Evolutionary conservation across 1,140 invertebrate genomes (phyloP).

Genomic region (Leptopilina clavipes): DNA sequence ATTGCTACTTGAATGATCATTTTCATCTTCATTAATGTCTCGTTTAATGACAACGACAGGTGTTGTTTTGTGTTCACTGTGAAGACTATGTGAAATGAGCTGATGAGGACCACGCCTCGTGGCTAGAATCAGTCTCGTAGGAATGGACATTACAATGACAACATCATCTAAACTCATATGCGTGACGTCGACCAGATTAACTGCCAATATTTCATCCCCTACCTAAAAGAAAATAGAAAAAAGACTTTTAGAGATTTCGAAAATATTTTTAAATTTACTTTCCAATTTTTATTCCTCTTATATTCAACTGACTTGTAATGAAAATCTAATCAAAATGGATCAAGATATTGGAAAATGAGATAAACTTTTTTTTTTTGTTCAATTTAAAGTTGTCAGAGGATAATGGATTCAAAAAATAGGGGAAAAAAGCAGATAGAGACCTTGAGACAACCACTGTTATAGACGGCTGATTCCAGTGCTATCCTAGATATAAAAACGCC

Average conservation of each 20-base stretch:
- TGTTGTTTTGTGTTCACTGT: constrained; percentile 88
- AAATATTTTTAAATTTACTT: not conserved
- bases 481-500: constrained; percentile 99
- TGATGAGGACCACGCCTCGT: constrained; percentile 85
- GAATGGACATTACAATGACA: constrained; percentile 99
- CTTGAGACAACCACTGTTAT: constrained; percentile 95
- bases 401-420: constrained; percentile 8
- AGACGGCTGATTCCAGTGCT: constrained; percentile 96
- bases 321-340: too few relatives aligned
- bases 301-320: too few relatives aligned
- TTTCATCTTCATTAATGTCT: constrained; percentile 90
- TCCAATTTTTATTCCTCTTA: too few relatives aligned
- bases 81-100: constrained; percentile 68
- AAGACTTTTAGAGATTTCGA: too few relatives aligned
- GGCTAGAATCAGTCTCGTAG: constrained; percentile 93
- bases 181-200: constrained; percentile 97
- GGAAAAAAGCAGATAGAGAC: constrained; percentile 52
- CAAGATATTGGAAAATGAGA: not conserved
- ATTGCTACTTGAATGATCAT: constrained; percentile 71
- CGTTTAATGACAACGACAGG: constrained; percentile 96
- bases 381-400: not conserved
- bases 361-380: not conserved
- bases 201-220: constrained; percentile 98
- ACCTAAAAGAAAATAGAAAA: constrained; percentile 76
- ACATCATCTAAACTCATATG: constrained; percentile 99